Base-by-base conservation (phyloP, 2,797 vertebrate species). In the Neosilurus mollespiculum region DNA sequence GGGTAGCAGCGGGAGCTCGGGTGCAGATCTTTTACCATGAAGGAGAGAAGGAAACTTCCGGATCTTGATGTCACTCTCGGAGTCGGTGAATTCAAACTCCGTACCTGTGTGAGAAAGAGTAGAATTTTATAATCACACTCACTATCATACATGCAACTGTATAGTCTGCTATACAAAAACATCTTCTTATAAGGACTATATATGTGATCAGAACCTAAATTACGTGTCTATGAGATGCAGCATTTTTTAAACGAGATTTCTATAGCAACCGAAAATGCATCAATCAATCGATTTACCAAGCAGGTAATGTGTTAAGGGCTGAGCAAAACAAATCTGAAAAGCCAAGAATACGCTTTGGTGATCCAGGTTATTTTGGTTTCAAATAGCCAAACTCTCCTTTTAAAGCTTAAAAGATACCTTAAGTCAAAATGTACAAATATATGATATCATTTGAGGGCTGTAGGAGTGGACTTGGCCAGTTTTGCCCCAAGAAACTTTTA, bases 1-100 rank as follows among this genome's bases (percentile, higher is more conserved):
- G 87, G 94, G 94, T 87, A 95, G 81, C 75, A 93, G 92, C 0
- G 94, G 94, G 0, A 94, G 91, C 87, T 97, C 96, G 0, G 95
- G 94, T 0, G 93, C 91, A 0, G 95, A 96, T 83, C 96, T 95
- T 91, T 97, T 97, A 53, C 94, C 93, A 0, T 97, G 95, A 66
- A 97, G 93, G 83, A 98, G 92, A 6, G 94, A 95, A 0, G 96
- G 93, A 0, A 96, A 95, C 84, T 96, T 98, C 84, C 94, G 90
- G 88, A 96, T 94, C 79, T 97, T 95, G 86, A 97, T 85, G 87
- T 98, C 97, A 0, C 94, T 96, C 85, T 98, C 97, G 0, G 97
- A 99, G 89, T 99, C 98, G 0, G 96, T 97, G 92, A 97, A 97
- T 89, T 98, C 97, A 0, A 96, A 97, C 89, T 98, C 98, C 0